Evolutionary conservation across 2,797 vertebrate genomes (phyloP), one percentile per base, ranked within the genome.

Genomic region (Silurus lanzhouensis): DNA sequence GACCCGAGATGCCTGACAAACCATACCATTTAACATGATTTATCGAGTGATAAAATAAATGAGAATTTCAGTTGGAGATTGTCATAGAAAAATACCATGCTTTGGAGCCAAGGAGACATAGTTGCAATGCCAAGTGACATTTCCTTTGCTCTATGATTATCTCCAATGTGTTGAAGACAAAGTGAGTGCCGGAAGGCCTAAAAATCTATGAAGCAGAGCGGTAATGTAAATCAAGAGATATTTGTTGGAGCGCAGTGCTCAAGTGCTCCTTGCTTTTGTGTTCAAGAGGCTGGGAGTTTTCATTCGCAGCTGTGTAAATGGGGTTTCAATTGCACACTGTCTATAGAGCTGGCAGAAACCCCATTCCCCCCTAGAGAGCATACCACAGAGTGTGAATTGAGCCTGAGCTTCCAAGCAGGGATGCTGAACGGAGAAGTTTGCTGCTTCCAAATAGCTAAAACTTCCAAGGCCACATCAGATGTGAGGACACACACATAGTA

Each of bases 231-330:
- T 86, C 83, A 12, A 22, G 83, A 79, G 81, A 85, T 84, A 83
- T 87, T 81, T 89, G 87, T 84, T 88, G 74, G 61, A 86, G 68
- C 85, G 74, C 61, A 84, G 87, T 70, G 82, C 81, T 83, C 66
- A 61, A 87, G 87, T 82, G 87, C 66, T 82, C 84, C 81, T 84
- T 66, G 85, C 83, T 85, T 89, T 89, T 89, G 87, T 88, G 88
- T 88, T 79, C 77, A 75, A 87, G 74, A 66, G n/a, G 67, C 72
- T 74, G 85, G 57, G 67, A 85, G 85, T 87, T 85, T 87, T 78
- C 48, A 63, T 82, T 85, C 66, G 5, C 83, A 89, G 84, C 79
- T 86, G 85, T 80, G 87, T 82, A 55, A 84, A 84, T 84, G 60
- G 72, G 71, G 84, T 70, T 87, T 87, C 68, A 44, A 86, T 89